phyloP scores from a whole-genome alignment of 1,140 invertebrate species.

The Procambarus clarkii region DNA sequence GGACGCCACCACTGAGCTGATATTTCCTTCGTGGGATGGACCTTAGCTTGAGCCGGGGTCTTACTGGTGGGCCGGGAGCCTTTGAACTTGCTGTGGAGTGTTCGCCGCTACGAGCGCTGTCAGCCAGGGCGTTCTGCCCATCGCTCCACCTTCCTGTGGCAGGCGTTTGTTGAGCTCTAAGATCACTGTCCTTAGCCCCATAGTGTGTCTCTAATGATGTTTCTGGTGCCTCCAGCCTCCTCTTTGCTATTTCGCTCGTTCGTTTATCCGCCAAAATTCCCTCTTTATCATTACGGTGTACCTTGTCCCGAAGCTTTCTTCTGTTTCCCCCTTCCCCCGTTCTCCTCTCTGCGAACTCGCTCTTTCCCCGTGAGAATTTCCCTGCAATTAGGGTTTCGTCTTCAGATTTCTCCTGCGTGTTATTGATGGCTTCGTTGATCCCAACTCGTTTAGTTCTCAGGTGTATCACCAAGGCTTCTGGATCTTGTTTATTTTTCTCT shows the following conservation, averaged over 20 bases:
- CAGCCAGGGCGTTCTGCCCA: not conserved
- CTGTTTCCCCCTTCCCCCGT: not conserved
- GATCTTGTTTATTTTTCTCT: not conserved
- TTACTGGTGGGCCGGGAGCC: not conserved
- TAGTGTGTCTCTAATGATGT: not conserved
- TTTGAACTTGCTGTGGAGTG: not conserved
- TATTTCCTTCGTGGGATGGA: not conserved
- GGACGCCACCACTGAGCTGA: not conserved
- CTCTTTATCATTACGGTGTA: not conserved
- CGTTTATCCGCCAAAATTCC: not conserved
- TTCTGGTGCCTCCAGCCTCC: not conserved
- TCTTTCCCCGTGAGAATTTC: not conserved
- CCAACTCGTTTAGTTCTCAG: not conserved
- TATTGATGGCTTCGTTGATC: not conserved
- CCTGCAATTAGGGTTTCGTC: not conserved
- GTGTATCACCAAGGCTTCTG: not conserved
- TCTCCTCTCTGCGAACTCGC: not conserved
- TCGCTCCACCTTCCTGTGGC: too few relatives aligned
- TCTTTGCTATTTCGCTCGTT: not conserved
- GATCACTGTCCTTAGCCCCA: not conserved
- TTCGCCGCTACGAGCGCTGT: not conserved
- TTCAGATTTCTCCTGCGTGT: not conserved
- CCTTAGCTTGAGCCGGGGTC: not conserved
- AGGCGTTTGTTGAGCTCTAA: not conserved
- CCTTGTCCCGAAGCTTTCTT: not conserved